These are phyloP conservation scores for Plecotus auritus DNA, from an alignment of 2,113 vertebrate genomes.

Conservation along the genomic window DNA sequence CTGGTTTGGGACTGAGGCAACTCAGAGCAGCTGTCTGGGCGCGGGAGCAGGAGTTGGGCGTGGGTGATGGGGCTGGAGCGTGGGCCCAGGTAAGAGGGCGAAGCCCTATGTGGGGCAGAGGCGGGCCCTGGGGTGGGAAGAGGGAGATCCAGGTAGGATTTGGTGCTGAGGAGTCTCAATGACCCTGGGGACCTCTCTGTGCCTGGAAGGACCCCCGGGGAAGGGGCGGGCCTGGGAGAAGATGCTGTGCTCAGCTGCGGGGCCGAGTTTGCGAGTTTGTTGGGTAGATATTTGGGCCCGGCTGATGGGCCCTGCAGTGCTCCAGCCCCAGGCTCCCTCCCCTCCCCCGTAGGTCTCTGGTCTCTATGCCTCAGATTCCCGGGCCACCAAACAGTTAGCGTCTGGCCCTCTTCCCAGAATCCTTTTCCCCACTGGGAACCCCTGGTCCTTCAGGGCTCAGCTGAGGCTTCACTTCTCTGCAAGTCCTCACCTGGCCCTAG, in stretches of 20 bases:
- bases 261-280: too few relatives aligned
- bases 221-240: not conserved
- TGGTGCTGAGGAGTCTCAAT: not conserved
- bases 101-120: not conserved
- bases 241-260: fast-evolving
- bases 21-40: fast-evolving
- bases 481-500: not conserved
- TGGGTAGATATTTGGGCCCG: not conserved
- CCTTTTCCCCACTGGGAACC: not conserved
- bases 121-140: not conserved
- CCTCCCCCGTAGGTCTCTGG: too few relatives aligned
- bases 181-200: not conserved
- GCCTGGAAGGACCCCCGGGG: not conserved
- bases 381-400: not conserved
- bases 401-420: not conserved
- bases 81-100: not conserved
- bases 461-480: not conserved
- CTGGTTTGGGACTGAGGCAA: not conserved
- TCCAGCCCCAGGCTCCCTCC: not conserved
- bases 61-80: not conserved
- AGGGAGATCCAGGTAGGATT: not conserved
- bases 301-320: fast-evolving
- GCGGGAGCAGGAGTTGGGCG: not conserved
- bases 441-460: not conserved
- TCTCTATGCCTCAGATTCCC: not conserved